Evolutionary conservation across 2,113 vertebrate species (phyloP).

Genomic region (Scalopus aquaticus): DNA sequence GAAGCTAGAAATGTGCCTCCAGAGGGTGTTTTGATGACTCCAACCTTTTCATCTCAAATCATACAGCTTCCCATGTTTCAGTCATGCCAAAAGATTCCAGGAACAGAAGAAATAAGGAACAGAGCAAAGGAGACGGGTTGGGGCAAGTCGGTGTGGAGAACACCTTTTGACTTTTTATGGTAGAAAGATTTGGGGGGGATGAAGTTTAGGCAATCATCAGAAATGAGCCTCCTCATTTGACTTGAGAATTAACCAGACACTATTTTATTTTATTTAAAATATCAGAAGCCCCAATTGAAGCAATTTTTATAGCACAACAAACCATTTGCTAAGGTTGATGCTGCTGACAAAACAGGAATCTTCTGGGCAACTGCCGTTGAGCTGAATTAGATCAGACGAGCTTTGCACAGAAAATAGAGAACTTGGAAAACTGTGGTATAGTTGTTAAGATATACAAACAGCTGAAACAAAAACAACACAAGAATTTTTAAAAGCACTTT

Average conservation of each 20-base stretch:
- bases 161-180: background rate
- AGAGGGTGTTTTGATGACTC: background rate
- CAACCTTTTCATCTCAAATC: background rate
- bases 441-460: background rate
- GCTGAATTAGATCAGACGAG: background rate
- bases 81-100: background rate
- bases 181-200: background rate
- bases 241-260: background rate
- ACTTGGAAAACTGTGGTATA: background rate
- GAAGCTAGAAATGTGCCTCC: background rate
- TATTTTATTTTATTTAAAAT: background rate
- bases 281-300: background rate
- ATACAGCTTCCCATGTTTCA: background rate
- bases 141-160: constrained; percentile 4
- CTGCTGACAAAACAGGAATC: background rate
- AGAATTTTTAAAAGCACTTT: background rate
- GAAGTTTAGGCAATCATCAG: constrained; percentile 45
- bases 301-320: background rate
- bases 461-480: background rate
- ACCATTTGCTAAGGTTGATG: background rate
- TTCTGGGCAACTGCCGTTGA: background rate
- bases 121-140: background rate
- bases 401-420: constrained; percentile 9
- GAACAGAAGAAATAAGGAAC: background rate
- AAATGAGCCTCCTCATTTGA: constrained; percentile 17